Evolutionary conservation across 2,888 invertebrate species (phyloP).

Genomic region (Sesia apiformis): DNA sequence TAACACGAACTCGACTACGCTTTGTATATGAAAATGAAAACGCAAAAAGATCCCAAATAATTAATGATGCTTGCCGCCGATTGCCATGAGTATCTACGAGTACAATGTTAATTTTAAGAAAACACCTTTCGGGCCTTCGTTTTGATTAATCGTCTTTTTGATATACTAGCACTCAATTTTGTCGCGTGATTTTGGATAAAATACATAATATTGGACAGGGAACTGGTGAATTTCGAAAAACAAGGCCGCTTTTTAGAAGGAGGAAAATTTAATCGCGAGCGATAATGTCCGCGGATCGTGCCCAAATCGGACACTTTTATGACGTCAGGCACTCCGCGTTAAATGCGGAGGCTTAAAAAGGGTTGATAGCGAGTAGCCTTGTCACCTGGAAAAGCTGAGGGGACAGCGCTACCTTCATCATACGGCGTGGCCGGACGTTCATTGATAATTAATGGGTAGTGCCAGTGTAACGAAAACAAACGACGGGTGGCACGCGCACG

Average conservation of each 20-base stretch:
- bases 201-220: not conserved
- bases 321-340: slow-evolving; percentile 68
- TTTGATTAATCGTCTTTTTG: slow-evolving; percentile 7
- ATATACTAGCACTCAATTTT: not conserved
- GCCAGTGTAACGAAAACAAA: slow-evolving; percentile 72
- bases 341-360: slow-evolving; percentile 72
- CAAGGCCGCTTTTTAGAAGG: slow-evolving; percentile 10
- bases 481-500: slow-evolving; percentile 65
- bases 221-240: not conserved
- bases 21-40: not conserved
- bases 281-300: slow-evolving; percentile 60
- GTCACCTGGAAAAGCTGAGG: slow-evolving; percentile 68
- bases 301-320: slow-evolving; percentile 69
- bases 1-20: not conserved
- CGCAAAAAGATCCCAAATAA: slow-evolving; percentile 2
- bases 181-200: not conserved
- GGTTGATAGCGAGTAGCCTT: slow-evolving; percentile 65
- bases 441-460: slow-evolving; percentile 72
- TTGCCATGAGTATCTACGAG: not conserved
- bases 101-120: slow-evolving; percentile 3
- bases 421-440: slow-evolving; percentile 58
- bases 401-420: slow-evolving; percentile 67
- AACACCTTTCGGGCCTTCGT: slow-evolving; percentile 1
- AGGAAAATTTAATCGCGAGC: slow-evolving; percentile 60
- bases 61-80: not conserved